Evolutionary conservation across 2,113 vertebrate genomes (phyloP), one percentile per base, ranked within the genome.

Genomic region (Aptenodytes patagonicus): DNA sequence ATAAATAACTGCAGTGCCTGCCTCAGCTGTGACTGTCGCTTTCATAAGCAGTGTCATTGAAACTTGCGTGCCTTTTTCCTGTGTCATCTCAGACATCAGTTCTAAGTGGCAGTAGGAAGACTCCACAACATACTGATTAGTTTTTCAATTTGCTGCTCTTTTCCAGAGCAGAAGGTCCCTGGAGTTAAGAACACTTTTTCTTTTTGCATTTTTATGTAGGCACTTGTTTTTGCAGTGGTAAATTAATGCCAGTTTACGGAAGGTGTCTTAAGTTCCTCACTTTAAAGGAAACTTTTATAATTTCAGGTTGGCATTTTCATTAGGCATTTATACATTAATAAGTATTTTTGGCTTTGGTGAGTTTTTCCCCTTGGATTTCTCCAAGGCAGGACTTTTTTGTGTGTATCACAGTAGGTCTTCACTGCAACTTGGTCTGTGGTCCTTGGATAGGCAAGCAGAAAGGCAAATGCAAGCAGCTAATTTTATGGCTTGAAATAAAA

Each of bases 281-380:
- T 71, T 36, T 9, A 71, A 91, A 92, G 17, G 49, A 54, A 19
- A 19, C 32, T 32, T 76, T 69, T 72, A 3, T n/a, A 25, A 21
- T 70, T 97, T 55, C 36, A 51, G 31, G n/a, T 36, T 22, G 57
- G 2, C 46, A 85, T 97, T 97, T 98, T 70, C 58, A 10, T 4
- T 58, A 84, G 52, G 9, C 68, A 76, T 97, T 94, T 92, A 82
- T 93, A 88, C 83, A 36, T 55, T 52, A 13, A 2, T 92, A 91
- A 55, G 20, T 66, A 88, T 81, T 95, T 79, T 93, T 97, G 79
- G 38, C 76, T 90, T 87, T 78, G 80, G 0, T 94, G 62, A 83
- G 70, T 54, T 89, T 91, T 82, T 20, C 7, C 29, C 14, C 6
- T 60, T 0, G 0, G 0, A 69, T 90, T 94, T 58, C 91, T 96